phyloP scores from a whole-genome alignment of 2,888 invertebrate species.

The Ethmia dodecea region DNA sequence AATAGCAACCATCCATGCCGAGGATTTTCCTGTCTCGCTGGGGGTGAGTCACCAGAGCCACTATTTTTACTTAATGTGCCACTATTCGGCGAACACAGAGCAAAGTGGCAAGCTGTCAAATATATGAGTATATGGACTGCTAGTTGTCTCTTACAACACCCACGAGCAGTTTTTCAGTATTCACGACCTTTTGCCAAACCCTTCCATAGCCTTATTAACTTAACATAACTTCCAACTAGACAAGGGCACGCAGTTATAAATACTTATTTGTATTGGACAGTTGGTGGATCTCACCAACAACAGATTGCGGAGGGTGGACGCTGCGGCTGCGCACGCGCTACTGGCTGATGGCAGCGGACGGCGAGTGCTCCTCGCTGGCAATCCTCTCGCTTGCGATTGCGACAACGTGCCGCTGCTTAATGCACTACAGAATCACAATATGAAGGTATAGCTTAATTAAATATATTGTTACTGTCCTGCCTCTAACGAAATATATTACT shows the following conservation, averaged over 20 bases:
- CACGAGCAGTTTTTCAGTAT: neutral
- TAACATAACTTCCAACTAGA: no score
- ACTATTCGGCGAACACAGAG: neutral
- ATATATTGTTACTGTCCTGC: no score
- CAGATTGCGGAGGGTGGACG: neutral
- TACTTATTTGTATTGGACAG: neutral
- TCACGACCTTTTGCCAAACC: neutral
- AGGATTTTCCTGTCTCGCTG: neutral
- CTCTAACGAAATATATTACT: neutral
- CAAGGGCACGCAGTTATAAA: no score
- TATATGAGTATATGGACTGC: neutral
- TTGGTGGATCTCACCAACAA: neutral
- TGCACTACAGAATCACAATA: constrained; percentile 1
- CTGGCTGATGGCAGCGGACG: neutral
- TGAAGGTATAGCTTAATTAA: neutral
- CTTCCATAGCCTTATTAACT: no score
- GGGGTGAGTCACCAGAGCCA: no score
- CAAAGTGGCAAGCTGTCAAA: neutral
- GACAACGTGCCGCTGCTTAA: constrained; percentile 6
- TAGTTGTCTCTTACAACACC: neutral
- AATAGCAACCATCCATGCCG: no score
- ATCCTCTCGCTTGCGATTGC: constrained; percentile 26
- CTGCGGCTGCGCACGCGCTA: neutral
- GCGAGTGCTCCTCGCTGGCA: constrained; percentile 14
- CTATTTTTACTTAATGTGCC: neutral